Evolutionary conservation across 2,888 invertebrate genomes (phyloP).

Genomic region (Junonia oenone): DNA sequence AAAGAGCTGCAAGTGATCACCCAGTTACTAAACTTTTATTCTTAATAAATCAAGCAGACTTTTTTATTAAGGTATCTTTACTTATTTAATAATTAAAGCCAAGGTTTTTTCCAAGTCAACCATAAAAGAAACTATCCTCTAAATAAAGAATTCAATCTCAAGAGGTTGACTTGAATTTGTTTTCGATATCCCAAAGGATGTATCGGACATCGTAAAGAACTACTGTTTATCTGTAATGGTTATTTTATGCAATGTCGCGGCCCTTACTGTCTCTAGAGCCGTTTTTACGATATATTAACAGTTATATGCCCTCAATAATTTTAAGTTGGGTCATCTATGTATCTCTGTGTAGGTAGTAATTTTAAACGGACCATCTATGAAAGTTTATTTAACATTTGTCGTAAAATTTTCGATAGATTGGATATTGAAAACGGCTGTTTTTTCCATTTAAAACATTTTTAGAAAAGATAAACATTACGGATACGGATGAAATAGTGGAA

Average conservation of each 20-base stretch:
- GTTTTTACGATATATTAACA: slow-evolving; percentile 37
- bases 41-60: background rate
- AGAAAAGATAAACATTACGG: too few species aligned
- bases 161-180: background rate
- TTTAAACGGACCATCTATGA: background rate
- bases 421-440: too few species aligned
- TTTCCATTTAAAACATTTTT: too few species aligned
- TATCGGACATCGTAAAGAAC: slow-evolving; percentile 42
- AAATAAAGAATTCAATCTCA: background rate
- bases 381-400: too few species aligned
- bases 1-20: too few species aligned
- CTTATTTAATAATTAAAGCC: background rate
- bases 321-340: slow-evolving; percentile 3
- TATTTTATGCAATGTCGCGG: slow-evolving; percentile 43
- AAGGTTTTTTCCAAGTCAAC: background rate
- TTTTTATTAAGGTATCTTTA: background rate
- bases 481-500: too few species aligned
- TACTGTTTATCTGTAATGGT: slow-evolving; percentile 42
- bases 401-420: too few species aligned
- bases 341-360: background rate
- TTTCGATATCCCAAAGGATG: slow-evolving; percentile 39
- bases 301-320: slow-evolving; percentile 35
- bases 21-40: background rate
- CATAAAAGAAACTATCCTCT: background rate
- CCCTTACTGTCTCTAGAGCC: slow-evolving; percentile 35